A percentile compares a stretch with the other conserved stretches of the same genome.
phyloP scores from a whole-genome alignment of 2,888 invertebrate genomes.

The Drosophila pegasa region DNA sequence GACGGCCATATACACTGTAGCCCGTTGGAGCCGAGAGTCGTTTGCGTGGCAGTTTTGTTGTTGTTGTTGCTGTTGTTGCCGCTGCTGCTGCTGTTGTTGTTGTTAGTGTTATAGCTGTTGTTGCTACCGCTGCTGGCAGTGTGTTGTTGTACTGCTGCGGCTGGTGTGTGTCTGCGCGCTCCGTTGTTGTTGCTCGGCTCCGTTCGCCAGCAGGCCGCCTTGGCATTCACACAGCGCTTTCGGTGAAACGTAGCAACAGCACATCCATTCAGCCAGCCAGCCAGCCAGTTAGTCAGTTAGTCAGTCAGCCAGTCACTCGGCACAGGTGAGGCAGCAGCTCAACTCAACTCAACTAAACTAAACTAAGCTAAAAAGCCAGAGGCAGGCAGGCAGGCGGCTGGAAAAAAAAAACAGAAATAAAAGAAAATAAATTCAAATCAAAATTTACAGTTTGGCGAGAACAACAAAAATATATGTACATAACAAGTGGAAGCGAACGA shows the following conservation, averaged over 20 bases:
- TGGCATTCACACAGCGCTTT: slow-evolving; percentile 58
- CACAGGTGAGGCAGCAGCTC: slow-evolving; percentile 58
- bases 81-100: slow-evolving; percentile 37
- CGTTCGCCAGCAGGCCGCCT: slow-evolving; percentile 58
- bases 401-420: slow-evolving; percentile 12
- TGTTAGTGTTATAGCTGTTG: slow-evolving; percentile 38
- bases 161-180: slow-evolving; percentile 51
- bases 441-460: slow-evolving; percentile 9
- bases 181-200: slow-evolving; percentile 42
- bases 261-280: slow-evolving; percentile 37
- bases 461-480: slow-evolving; percentile 7
- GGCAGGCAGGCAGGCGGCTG: slow-evolving; percentile 66
- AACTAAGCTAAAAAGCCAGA: slow-evolving; percentile 62
- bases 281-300: slow-evolving; percentile 33
- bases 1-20: slow-evolving; percentile 37
- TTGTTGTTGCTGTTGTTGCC: slow-evolving; percentile 12
- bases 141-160: slow-evolving; percentile 41
- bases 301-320: slow-evolving; percentile 44
- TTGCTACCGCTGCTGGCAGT: slow-evolving; percentile 37
- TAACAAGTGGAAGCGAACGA: slow-evolving; percentile 4
- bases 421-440: slow-evolving; percentile 1
- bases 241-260: slow-evolving; percentile 57
- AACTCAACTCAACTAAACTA: too few species aligned
- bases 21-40: slow-evolving; percentile 61
- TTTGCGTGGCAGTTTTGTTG: slow-evolving; percentile 76